Conservation (phyloP, 23 tunicate genomes). For the Pegea sp. region DNA sequence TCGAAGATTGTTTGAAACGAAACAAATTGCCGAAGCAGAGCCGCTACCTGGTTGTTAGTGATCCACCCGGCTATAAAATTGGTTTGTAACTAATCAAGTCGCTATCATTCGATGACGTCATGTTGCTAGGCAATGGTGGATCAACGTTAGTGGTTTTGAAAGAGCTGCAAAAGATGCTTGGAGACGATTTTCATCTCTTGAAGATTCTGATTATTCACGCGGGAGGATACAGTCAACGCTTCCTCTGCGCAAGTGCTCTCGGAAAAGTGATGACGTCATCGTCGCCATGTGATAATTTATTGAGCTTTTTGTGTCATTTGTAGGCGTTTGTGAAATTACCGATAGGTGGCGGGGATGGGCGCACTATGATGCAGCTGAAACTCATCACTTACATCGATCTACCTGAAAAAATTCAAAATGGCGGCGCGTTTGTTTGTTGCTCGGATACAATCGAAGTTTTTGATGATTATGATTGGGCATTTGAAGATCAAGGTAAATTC, state of each 20-base stretch:
- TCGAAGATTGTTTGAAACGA: constrained; percentile 5
- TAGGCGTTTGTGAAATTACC: constrained; percentile 48
- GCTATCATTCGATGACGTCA: background rate
- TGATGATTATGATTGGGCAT: constrained; percentile 29
- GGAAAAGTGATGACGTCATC: constrained; percentile 34
- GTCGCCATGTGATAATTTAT: background rate
- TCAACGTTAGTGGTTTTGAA: constrained; percentile 60
- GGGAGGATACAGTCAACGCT: constrained; percentile 84
- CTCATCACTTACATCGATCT: constrained; percentile 72
- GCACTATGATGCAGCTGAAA: constrained; percentile 47
- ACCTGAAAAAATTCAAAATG: constrained; percentile 35
- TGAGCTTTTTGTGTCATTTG: background rate
- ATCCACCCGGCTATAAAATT: constrained; percentile 80
- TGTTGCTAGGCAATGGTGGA: constrained; percentile 72
- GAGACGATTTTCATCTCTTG: constrained; percentile 8
- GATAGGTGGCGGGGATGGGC: constrained; percentile 14
- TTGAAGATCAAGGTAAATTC: constrained; percentile 15
- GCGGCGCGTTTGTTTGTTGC: constrained; percentile 82
- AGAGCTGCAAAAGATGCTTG: constrained; percentile 19
- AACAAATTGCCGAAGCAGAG: constrained; percentile 22
- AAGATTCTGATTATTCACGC: constrained; percentile 54
- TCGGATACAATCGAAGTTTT: constrained; percentile 76
- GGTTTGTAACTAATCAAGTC: constrained; percentile 13
- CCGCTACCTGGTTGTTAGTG: constrained; percentile 38
- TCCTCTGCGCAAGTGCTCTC: constrained; percentile 59